Evolutionary conservation across 2,888 invertebrate species (phyloP), one percentile per base, ranked within the genome.

Genomic region (Diadegma fenestrale): DNA sequence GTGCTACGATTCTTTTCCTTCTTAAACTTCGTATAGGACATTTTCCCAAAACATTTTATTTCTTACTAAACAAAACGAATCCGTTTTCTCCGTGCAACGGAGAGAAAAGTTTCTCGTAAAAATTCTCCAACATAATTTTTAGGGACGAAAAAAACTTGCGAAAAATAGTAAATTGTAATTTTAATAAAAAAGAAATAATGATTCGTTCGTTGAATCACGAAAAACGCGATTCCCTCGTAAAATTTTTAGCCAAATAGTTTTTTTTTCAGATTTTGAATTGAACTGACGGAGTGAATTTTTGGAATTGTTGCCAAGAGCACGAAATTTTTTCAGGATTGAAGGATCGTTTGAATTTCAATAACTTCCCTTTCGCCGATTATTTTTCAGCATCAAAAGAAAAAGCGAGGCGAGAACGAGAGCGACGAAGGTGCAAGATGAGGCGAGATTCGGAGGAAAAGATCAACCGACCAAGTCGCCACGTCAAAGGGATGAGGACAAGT

Each of bases 401-500:
- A 77, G 75, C 48, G 33, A 22, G 12, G 80, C 77, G 41, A 61
- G 33, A 19, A n/a, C 10, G 19, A 58, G 19, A 73, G 68, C 41
- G 7, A 1, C n/a, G 8, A 41, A 26, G 19, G 61, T 12, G 30
- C 30, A 17, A 22, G 61, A 72, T 0, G 51, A 48, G 22, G 22
- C 66, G 66, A 66, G 66, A 54, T 14, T 41, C 22, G 22, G 22
- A 30, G 30, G 22, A 30, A 71, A 69, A 45, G 66, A 76, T 17
- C 64, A 54, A 43, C 45, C 58, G 66, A 48, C 30, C 17, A 33
- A 80, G 58, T 63, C 37, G 71, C 58, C 37, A 17, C 76, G 63
- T 82, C 85, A 85, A 84, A 84, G 68, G 41, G 81, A 80, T 19
- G 80, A 76, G 41, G 75, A 84, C 71, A 84, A 80, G 37, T 78